phyloP scores from a whole-genome alignment of 2,888 invertebrate species.

The Acanthococcus lagerstroemiae region DNA sequence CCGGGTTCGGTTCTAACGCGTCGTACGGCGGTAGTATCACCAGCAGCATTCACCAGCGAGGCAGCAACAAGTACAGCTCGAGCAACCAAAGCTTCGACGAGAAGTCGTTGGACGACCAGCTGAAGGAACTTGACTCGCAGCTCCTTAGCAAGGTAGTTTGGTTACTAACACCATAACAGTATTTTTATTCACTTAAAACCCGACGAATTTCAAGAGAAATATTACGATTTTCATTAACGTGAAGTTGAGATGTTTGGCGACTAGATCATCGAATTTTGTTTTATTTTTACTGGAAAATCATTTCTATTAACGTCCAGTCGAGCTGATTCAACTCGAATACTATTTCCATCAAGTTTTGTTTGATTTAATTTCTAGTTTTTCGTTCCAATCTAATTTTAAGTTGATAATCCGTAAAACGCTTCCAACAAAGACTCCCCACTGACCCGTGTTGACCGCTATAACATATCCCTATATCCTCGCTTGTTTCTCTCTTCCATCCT shows the following conservation, averaged over 20 bases:
- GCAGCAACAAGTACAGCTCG: constrained; percentile 37
- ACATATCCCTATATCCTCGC: background rate
- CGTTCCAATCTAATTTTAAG: background rate
- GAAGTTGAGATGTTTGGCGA: too few relatives aligned
- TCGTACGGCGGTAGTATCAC: constrained; percentile 49
- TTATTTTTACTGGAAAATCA: too few relatives aligned
- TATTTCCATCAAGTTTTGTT: too few relatives aligned
- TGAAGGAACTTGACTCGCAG: constrained; percentile 72
- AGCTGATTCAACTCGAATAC: too few relatives aligned
- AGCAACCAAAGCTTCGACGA: constrained; percentile 52
- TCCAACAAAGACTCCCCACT: background rate
- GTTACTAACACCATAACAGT: too few relatives aligned
- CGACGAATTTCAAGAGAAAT: too few relatives aligned
- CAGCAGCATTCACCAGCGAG: constrained; percentile 37
- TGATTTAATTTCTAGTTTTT: too few relatives aligned
- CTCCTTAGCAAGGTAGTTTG: constrained; percentile 42
- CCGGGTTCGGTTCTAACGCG: constrained; percentile 49
- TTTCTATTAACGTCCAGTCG: too few relatives aligned
- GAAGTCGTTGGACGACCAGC: constrained; percentile 65
- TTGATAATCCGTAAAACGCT: background rate
- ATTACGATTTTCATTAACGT: too few relatives aligned
- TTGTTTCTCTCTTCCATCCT: background rate
- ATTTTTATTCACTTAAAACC: too few relatives aligned
- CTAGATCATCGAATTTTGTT: too few relatives aligned
- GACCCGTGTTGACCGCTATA: background rate